Percentiles rank a stretch among this genome's conserved stretches.
Conservation (phyloP, 2,113 vertebrate genomes). For the Antechinus stuartii region DNA sequence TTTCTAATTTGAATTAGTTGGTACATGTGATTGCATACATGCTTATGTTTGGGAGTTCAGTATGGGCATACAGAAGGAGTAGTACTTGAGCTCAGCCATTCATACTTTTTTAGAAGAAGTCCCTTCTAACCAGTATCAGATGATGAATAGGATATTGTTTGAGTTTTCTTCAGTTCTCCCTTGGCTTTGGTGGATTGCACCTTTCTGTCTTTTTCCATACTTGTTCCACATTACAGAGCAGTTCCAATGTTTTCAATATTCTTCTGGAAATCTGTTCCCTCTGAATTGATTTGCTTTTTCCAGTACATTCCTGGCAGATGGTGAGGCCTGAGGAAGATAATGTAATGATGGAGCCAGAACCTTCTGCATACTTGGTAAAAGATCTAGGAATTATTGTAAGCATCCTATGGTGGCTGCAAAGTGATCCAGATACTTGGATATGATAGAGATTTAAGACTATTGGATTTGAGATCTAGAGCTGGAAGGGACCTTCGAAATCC, state of each 20-base stretch:
- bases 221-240: not conserved
- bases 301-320: not conserved
- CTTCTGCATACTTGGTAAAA: not conserved
- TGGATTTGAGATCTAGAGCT: not conserved
- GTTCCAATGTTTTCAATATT: not conserved
- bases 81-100: not conserved
- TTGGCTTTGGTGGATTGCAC: not conserved
- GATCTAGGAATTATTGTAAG: not conserved
- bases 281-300: not conserved
- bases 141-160: not conserved
- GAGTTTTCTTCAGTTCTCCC: not conserved
- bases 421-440: not conserved
- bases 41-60: not conserved
- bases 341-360: not conserved
- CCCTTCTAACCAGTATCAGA: not conserved
- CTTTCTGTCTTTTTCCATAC: not conserved
- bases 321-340: not conserved
- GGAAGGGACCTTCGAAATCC: not conserved
- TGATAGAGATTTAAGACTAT: not conserved
- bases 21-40: not conserved
- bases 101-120: not conserved
- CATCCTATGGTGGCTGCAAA: not conserved
- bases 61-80: not conserved
- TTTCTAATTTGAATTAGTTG: not conserved
- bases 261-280: not conserved